Percentiles rank a stretch among this genome's conserved stretches.
Conservation (phyloP, 2,888 invertebrate genomes). For the Drosophila formosana region DNA sequence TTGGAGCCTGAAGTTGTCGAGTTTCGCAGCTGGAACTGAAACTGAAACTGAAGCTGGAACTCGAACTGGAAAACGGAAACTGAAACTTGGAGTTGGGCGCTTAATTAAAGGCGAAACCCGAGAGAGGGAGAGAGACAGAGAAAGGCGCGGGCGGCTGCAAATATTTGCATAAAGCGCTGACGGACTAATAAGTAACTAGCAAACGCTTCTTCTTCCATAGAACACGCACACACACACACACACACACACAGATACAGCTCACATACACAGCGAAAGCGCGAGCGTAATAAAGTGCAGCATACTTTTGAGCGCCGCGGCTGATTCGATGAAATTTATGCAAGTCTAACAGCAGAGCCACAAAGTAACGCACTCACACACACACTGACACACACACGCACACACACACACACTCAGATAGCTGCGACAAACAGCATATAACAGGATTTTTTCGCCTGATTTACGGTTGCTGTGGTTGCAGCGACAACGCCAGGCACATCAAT, state of each 20-base stretch:
- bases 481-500: constrained; percentile 40
- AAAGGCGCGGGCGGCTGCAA: constrained; percentile 25
- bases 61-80: constrained; percentile 5
- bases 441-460: constrained; percentile 59
- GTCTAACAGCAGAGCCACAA: constrained; percentile 30
- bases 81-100: constrained; percentile 29
- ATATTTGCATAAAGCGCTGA: constrained; percentile 61
- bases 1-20: neutral
- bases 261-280: neutral
- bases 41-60: neutral
- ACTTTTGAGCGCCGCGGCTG: constrained; percentile 18
- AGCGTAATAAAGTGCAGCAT: constrained; percentile 42
- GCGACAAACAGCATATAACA: constrained; percentile 39
- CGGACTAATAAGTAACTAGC: constrained; percentile 57
- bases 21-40: neutral
- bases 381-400: neutral
- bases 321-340: constrained; percentile 47
- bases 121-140: constrained; percentile 1
- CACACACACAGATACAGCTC: constrained; percentile 10
- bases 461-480: constrained; percentile 46
- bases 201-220: constrained; percentile 26
- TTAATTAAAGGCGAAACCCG: constrained; percentile 67
- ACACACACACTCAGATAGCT: constrained; percentile 7
- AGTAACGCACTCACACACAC: constrained; percentile 17
- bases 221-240: constrained; percentile 12